Conservation (phyloP, 1,140 invertebrate species). For the Diorhabda elongata region DNA sequence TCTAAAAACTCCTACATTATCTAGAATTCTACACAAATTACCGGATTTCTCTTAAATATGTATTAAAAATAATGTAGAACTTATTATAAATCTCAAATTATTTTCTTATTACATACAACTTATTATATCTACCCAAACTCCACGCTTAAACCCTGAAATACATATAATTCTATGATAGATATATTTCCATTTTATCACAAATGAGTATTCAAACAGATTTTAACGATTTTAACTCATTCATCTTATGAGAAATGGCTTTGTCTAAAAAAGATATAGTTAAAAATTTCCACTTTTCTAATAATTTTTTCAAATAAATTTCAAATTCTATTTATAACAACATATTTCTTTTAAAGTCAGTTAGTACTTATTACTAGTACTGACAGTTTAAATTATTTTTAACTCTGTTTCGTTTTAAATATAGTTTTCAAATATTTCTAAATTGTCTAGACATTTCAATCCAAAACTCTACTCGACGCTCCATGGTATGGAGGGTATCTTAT, state of each 20-base stretch:
- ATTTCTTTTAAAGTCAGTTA: no score
- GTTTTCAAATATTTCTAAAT: no score
- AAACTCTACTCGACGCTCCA: no score
- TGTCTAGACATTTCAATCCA: no score
- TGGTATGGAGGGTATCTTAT: no score
- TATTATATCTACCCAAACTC: background rate
- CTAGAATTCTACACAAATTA: no score
- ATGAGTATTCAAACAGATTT: background rate
- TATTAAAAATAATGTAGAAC: no score
- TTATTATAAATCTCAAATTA: no score
- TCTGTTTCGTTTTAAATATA: no score
- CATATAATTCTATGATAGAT: background rate
- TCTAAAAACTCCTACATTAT: no score
- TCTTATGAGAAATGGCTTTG: background rate
- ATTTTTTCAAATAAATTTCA: background rate
- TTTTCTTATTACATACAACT: background rate
- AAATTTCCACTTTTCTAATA: background rate
- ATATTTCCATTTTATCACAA: background rate
- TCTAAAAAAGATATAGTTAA: background rate
- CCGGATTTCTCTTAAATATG: no score
- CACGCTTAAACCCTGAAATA: background rate
- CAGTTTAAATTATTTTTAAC: no score
- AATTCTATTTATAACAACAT: background rate
- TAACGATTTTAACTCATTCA: background rate
- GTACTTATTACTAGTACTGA: background rate